Percentiles rank a stretch among this genome's conserved stretches.
Conservation (phyloP, 2,797 vertebrate genomes). For the Ceryle rudis region DNA sequence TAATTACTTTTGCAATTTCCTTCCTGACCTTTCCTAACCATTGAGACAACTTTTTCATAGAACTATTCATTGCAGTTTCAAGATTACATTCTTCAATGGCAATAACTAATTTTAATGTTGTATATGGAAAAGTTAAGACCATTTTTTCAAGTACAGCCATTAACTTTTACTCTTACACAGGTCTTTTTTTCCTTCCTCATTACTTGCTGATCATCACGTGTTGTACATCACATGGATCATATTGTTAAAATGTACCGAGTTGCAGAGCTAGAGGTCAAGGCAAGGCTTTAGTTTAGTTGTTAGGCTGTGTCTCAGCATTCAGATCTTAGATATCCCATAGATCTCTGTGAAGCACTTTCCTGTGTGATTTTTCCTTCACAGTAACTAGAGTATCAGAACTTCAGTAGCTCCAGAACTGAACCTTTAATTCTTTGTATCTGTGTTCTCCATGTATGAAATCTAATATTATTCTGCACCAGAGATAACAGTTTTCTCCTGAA, state of each 20-base stretch:
- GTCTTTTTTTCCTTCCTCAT: not conserved
- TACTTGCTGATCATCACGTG: not conserved
- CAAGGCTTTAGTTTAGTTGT: not conserved
- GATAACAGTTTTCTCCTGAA: not conserved
- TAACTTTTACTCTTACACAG: not conserved
- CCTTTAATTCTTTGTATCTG: conserved; percentile 10
- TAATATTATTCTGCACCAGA: not conserved
- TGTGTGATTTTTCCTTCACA: not conserved
- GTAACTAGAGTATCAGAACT: not conserved
- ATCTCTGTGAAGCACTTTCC: not conserved
- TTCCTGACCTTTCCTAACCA: not conserved
- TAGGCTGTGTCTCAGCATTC: not conserved
- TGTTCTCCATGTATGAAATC: not conserved
- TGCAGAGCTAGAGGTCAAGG: not conserved
- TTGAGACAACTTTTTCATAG: not conserved
- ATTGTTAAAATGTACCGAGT: not conserved
- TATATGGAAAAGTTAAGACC: not conserved
- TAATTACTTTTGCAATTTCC: not conserved
- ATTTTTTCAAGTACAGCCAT: not conserved
- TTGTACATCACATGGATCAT: not conserved
- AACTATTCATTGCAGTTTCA: not conserved
- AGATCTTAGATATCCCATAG: not conserved
- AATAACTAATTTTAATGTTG: not conserved
- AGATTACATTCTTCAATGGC: not conserved
- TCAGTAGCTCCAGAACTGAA: not conserved